Evolutionary conservation across 1,140 invertebrate genomes (phyloP).

Genomic region (Drosophila pachea): DNA sequence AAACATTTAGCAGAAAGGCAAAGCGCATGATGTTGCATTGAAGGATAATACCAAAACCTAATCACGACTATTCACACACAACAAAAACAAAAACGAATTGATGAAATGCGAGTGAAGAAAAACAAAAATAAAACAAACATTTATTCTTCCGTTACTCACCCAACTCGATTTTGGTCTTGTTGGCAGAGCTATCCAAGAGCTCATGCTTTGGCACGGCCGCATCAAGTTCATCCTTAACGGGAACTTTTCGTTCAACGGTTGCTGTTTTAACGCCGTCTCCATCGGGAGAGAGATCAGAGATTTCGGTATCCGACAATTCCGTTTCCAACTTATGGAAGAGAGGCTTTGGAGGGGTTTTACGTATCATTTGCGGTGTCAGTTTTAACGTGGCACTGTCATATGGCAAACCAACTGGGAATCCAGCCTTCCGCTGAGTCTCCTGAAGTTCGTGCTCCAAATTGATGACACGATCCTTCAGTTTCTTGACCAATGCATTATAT

Average conservation of each 20-base stretch:
- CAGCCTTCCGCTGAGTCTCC: constrained; percentile 92
- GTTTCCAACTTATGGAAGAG: constrained; percentile 83
- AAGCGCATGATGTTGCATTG: constrained; percentile 24
- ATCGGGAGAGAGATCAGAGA: constrained; percentile 85
- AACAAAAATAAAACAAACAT: constrained; percentile 19
- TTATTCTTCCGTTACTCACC: constrained; percentile 79
- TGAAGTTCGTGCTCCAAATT: constrained; percentile 82
- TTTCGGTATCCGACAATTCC: constrained; percentile 86
- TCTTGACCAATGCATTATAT: constrained; percentile 92
- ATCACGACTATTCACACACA: constrained; percentile 7
- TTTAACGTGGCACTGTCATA: constrained; percentile 87
- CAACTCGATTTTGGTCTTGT: constrained; percentile 92
- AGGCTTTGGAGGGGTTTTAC: constrained; percentile 85
- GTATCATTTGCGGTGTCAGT: constrained; percentile 86
- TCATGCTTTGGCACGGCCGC: constrained; percentile 90
- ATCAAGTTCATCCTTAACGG: constrained; percentile 90
- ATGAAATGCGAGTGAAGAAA: constrained; percentile 24
- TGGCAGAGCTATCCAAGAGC: constrained; percentile 91
- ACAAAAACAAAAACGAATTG: constrained; percentile 23
- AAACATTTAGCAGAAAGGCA: constrained; percentile 61
- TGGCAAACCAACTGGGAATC: constrained; percentile 89
- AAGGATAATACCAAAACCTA: constrained; percentile 13
- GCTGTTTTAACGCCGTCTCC: constrained; percentile 86
- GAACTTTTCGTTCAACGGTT: constrained; percentile 86
- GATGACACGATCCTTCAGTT: constrained; percentile 89